phyloP scores from a whole-genome alignment of 1,140 invertebrate genomes.

The Yoshiicerus persimilis region DNA sequence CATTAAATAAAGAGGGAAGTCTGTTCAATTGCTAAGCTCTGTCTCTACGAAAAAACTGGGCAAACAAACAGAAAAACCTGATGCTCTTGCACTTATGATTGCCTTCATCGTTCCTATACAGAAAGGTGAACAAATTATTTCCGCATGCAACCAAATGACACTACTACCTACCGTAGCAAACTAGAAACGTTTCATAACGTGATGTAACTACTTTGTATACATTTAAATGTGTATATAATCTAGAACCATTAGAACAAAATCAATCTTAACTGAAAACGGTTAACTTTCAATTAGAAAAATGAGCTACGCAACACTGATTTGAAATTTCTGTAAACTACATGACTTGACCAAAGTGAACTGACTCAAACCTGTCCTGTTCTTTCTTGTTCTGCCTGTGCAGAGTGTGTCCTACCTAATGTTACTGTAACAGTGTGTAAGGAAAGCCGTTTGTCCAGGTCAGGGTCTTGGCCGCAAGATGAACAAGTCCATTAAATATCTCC shows the following conservation, averaged over 20 bases:
- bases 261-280: neutral
- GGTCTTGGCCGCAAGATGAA: neutral
- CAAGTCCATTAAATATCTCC: neutral
- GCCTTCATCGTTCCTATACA: neutral
- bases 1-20: neutral
- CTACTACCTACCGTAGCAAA: neutral
- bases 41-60: neutral
- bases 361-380: conserved; percentile 1
- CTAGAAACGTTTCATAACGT: neutral
- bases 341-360: neutral
- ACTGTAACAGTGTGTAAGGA: neutral
- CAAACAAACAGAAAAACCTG: neutral
- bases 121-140: neutral
- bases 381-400: neutral
- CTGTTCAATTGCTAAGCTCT: neutral
- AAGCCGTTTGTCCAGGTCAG: conserved; percentile 27
- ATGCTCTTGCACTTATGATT: neutral
- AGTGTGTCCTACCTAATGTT: conserved; percentile 4
- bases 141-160: neutral
- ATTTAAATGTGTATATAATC: no score
- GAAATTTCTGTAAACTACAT: neutral
- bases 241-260: neutral
- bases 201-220: no score
- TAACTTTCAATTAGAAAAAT: neutral
- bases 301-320: neutral